Evolutionary conservation across 92 coral and sea anemone species (phyloP).

Genomic region (Siderastrea siderea): DNA sequence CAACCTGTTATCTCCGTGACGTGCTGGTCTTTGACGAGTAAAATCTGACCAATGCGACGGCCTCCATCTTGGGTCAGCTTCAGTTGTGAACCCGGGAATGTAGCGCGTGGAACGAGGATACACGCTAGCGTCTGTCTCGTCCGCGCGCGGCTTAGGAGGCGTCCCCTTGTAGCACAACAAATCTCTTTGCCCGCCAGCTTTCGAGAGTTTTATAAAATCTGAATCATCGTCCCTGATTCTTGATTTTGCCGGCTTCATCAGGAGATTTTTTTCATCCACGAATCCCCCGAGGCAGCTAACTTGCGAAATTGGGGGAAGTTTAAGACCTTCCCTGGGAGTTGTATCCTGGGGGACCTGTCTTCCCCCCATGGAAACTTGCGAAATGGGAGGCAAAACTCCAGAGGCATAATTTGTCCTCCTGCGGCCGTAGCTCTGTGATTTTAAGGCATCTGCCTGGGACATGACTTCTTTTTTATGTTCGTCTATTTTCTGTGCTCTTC

Average conservation of each 20-base stretch:
- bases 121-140: constrained; percentile 28
- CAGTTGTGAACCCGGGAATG: constrained; percentile 58
- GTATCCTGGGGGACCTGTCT: constrained; percentile 6
- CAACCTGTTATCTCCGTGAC: constrained; percentile 31
- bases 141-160: constrained; percentile 37
- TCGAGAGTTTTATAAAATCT: constrained; percentile 73
- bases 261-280: constrained; percentile 12
- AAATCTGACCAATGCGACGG: constrained; percentile 77
- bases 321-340: constrained; percentile 20
- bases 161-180: constrained; percentile 68
- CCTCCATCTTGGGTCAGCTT: constrained; percentile 72
- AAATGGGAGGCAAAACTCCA: constrained; percentile 63
- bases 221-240: constrained; percentile 66
- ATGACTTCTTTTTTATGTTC: constrained; percentile 27
- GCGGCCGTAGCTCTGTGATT: constrained; percentile 23
- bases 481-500: constrained; percentile 16
- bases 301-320: constrained; percentile 72
- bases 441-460: constrained; percentile 29
- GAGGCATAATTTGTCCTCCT: constrained; percentile 5
- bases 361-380: constrained; percentile 75
- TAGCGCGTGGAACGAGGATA: constrained; percentile 47
- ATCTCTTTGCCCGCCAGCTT: constrained; percentile 77
- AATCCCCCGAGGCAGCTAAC: constrained; percentile 67
- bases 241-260: constrained; percentile 40
- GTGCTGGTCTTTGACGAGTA: constrained; percentile 36